These are phyloP conservation scores for Corynorhinus townsendii DNA, from an alignment of 2,113 vertebrate species.

Conservation along the genomic window DNA sequence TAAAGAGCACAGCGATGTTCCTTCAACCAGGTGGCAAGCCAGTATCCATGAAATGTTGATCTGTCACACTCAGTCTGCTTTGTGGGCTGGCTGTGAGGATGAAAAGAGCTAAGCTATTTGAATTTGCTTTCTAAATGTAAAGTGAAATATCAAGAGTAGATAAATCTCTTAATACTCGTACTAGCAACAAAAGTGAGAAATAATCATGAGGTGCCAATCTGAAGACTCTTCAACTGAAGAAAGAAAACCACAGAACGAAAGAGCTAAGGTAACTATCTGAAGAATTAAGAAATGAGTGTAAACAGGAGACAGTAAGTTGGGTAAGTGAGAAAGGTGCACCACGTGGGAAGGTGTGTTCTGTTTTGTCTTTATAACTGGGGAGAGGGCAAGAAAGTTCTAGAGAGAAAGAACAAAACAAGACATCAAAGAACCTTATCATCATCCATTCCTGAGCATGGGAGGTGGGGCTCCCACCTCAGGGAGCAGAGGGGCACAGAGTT, in stretches of 20 bases:
- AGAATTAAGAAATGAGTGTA: neutral
- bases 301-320: neutral
- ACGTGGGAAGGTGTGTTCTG: neutral
- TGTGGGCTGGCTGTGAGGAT: neutral
- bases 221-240: neutral
- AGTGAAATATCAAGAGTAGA: neutral
- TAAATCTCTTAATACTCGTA: neutral
- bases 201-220: neutral
- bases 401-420: neutral
- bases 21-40: neutral
- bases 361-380: neutral
- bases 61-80: neutral
- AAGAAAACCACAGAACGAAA: neutral
- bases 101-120: neutral
- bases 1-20: rapidly evolving
- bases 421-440: neutral
- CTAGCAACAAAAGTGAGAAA: too few species aligned
- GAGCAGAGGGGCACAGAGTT: neutral
- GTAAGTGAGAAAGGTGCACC: neutral
- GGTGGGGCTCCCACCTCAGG: rapidly evolving
- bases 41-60: rapidly evolving
- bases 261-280: neutral
- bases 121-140: neutral
- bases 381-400: neutral
- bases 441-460: rapidly evolving